Base-by-base conservation (phyloP, 23 tunicate species). In the Phallusia fumigata region DNA sequence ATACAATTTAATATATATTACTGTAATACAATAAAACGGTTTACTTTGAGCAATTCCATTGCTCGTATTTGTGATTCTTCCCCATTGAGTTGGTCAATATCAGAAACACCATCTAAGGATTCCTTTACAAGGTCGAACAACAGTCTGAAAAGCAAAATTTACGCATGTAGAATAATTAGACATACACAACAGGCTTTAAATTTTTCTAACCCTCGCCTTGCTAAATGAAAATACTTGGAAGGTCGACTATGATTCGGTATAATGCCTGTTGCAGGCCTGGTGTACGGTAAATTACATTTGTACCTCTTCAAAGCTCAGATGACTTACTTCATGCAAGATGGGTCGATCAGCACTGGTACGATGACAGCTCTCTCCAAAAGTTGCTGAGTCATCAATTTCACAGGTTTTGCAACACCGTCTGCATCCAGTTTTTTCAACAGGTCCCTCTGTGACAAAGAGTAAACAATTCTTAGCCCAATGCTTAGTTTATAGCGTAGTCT, bases 341-440 rank as follows among this genome's bases (percentile, higher is more conserved):
- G 76, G 73, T 94, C 98, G 33, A 94, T 73, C 32, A 94, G 49
- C 32, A 94, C 85, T 0, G 98, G 84, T 0, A 89, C 78, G 40
- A 94, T 86, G 64, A 89, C 85, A 79, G 87, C 86, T 26, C 98
- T 82, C 65, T 89, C 94, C 49, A 94, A 81, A 13, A 89, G 80
- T 47, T 86, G 98, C 64, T 94, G 98, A 44, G 83, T 53, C 28
- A 79, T 82, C 30, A 52, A 18, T 74, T 87, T 80, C 15, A 83
- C 82, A 1, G 65, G 79, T 75, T 86, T 94, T 10, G 88, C 10
- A 31, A 78, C 86, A 0, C 88, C 90, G 30, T 86, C 93, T 3
- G 65, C 69, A 21, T 94, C 94, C 8, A 94, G 78, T 65, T 94
- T 94, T 32, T 94, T 94, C 73, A 94, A 58, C 64, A 94, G 33